Base-by-base conservation (phyloP, 2,113 vertebrate species). In the Cebidichthys violaceus region DNA sequence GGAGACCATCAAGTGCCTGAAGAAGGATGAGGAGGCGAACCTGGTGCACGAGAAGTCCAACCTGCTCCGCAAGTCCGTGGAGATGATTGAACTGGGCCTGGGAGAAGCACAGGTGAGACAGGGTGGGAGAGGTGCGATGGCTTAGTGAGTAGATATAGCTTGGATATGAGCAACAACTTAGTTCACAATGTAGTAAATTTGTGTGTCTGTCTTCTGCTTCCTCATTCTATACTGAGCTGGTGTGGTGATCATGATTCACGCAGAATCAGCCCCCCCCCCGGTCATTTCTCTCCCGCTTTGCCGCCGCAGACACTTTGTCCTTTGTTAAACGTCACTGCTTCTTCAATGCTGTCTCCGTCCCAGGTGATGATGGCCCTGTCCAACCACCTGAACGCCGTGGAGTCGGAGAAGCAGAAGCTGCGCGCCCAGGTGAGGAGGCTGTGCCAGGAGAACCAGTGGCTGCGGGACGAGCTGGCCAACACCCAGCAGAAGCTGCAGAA, bases 311-410 rank as follows among this genome's bases (percentile, higher is more conserved):
- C 41, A 9, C 9, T 83, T 20, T 35, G 43, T 57, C 39, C 33
- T 39, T 39, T 5, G 55, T 64, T 83, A 11, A 69, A 73, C 35
- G 37, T 24, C 65, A 2, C 15, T 18, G 22, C 29, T 79, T 33
- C 39, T 33, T 24, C 15, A 0, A 71, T 73, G 77, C 17, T 22
- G 14, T 83, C 79, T 75, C 72, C 31, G 0, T 67, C 50, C 52
- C 91, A 99, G 98, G 98, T 99, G 89, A 99, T 99, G 98, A 97
- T 99, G 97, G 98, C 98, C 0, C 89, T 99, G 79, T 98, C 98
- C 81, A 97, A 95, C 93, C 98, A 99, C 79, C 94, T 99, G 93
- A 99, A 97, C 15, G 97, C 97, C 0, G 98, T 99, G 92, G 98
- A 99, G 93, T 99, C 98, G 0, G 98, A 99, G 95, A 99, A 99